Evolutionary conservation across 2,888 invertebrate genomes (phyloP).

Genomic region (Pollenia labialis): DNA sequence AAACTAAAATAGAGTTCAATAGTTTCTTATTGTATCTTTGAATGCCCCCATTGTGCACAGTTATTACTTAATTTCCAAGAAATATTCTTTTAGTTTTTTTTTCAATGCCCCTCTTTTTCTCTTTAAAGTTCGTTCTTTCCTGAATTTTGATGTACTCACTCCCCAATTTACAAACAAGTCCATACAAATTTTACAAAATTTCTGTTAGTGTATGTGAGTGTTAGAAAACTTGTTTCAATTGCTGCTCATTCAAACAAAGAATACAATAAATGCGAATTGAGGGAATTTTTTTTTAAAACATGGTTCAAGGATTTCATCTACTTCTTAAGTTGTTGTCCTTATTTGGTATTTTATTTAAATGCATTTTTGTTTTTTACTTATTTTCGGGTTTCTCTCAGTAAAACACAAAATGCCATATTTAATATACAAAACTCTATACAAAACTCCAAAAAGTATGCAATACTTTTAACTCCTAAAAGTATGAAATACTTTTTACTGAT

Average conservation of each 20-base stretch:
- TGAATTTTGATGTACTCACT: background rate
- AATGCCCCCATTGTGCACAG: too few species aligned
- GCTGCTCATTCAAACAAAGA: conserved; percentile 1
- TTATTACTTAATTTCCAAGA: too few species aligned
- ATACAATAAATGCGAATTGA: conserved; percentile 18
- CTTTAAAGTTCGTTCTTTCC: background rate
- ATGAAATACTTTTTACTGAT: background rate
- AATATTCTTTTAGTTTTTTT: background rate
- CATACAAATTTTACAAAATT: background rate
- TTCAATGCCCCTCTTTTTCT: background rate
- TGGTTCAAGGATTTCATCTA: conserved; percentile 45
- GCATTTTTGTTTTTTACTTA: background rate
- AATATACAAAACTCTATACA: conserved; percentile 7
- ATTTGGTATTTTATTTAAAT: background rate
- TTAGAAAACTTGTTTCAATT: conserved; percentile 32
- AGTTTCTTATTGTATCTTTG: too few species aligned
- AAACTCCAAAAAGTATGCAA: background rate
- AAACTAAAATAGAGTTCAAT: background rate
- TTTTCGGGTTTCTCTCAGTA: conserved; percentile 4
- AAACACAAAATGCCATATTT: conserved; percentile 36
- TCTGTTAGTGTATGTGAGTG: background rate
- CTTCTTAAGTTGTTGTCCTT: conserved; percentile 25
- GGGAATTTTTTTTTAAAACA: conserved; percentile 4
- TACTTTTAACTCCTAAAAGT: background rate
- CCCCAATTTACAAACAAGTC: background rate